A percentile compares a stretch with the other conserved stretches of the same genome.
Evolutionary conservation across 2,888 invertebrate species (phyloP).

Genomic region (Melanargia galathea): DNA sequence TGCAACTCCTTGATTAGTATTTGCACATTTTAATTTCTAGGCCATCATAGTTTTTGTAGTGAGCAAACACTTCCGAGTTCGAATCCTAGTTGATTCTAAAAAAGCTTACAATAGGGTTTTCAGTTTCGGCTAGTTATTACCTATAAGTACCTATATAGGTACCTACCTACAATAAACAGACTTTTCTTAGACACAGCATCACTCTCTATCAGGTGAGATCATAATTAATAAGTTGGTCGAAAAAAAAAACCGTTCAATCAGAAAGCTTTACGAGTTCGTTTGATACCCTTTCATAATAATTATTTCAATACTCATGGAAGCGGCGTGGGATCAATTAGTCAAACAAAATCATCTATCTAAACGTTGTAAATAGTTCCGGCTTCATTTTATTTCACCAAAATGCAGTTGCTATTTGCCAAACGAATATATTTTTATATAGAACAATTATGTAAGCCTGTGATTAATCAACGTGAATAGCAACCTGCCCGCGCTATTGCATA

Average conservation of each 20-base stretch:
- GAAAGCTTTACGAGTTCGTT: background rate
- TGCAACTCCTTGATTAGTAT: too few species aligned
- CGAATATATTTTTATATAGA: slow-evolving; percentile 48
- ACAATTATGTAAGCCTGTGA: slow-evolving; percentile 64
- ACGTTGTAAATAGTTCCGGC: slow-evolving; percentile 35
- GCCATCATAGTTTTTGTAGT: background rate
- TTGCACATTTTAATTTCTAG: too few species aligned
- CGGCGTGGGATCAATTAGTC: slow-evolving; percentile 12
- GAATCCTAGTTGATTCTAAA: background rate
- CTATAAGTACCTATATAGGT: too few species aligned
- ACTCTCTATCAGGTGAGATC: too few species aligned
- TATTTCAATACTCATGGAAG: slow-evolving; percentile 5
- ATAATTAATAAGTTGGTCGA: too few species aligned
- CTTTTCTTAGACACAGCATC: too few species aligned
- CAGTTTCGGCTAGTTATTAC: too few species aligned
- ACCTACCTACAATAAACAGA: too few species aligned
- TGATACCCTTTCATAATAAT: slow-evolving; percentile 2
- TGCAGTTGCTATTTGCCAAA: slow-evolving; percentile 41
- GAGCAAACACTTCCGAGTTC: background rate
- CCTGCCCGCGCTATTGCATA: slow-evolving; percentile 69
- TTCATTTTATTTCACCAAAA: slow-evolving; percentile 42
- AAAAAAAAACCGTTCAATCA: background rate
- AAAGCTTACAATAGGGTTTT: too few species aligned
- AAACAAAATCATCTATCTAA: slow-evolving; percentile 40
- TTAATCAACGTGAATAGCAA: slow-evolving; percentile 73